Evolutionary conservation across 2,888 invertebrate genomes (phyloP).

Genomic region (Drosophila cracens): DNA sequence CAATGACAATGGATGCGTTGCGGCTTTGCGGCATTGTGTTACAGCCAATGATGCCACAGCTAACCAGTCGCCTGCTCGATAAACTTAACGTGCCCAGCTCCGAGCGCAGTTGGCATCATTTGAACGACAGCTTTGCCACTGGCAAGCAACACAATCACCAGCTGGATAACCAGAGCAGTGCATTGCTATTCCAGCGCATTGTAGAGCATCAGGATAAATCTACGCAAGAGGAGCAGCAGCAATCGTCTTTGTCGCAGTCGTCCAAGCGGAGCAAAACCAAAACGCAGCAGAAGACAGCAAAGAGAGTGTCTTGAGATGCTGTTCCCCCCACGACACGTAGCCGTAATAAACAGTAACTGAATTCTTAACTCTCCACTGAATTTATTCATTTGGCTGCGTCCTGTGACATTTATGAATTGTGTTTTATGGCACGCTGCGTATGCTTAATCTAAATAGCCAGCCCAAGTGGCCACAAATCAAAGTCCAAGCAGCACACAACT

Average conservation of each 20-base stretch:
- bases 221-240: slow-evolving; percentile 21
- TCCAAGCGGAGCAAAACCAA: slow-evolving; percentile 61
- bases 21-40: slow-evolving; percentile 92
- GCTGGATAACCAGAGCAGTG: slow-evolving; percentile 64
- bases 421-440: slow-evolving; percentile 48
- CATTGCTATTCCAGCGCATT: slow-evolving; percentile 82
- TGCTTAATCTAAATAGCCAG: slow-evolving; percentile 58
- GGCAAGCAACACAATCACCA: slow-evolving; percentile 29
- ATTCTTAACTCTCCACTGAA: slow-evolving; percentile 18
- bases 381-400: slow-evolving; percentile 44
- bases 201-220: slow-evolving; percentile 53
- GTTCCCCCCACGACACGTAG: slow-evolving; percentile 45
- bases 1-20: slow-evolving; percentile 93
- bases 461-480: slow-evolving; percentile 63
- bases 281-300: slow-evolving; percentile 47
- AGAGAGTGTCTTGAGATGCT: slow-evolving; percentile 47
- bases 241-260: slow-evolving; percentile 31
- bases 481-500: slow-evolving; percentile 36
- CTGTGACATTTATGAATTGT: slow-evolving; percentile 67
- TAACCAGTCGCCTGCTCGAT: slow-evolving; percentile 89
- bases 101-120: slow-evolving; percentile 86
- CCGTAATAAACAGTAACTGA: slow-evolving; percentile 65
- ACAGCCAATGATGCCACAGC: slow-evolving; percentile 93
- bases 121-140: slow-evolving; percentile 77
- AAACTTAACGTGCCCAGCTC: slow-evolving; percentile 87